phyloP scores from a whole-genome alignment of 2,797 vertebrate species.

The Anisognathus igniventris region DNA sequence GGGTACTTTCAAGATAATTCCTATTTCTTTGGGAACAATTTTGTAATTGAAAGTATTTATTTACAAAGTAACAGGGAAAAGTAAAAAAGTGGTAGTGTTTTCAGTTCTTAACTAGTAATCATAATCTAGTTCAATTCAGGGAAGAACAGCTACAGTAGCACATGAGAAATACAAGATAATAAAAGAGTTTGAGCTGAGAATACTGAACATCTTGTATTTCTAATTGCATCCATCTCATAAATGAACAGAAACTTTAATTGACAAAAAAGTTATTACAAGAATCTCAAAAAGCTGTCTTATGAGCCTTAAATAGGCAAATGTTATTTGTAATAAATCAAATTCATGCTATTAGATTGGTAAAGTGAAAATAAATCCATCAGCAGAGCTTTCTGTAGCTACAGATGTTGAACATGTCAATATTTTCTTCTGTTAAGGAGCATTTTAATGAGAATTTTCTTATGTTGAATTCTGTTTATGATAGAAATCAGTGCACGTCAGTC shows the following conservation, averaged over 20 bases:
- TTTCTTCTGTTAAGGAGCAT: not conserved
- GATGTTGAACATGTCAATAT: not conserved
- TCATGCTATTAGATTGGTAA: not conserved
- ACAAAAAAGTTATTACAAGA: constrained; percentile 5
- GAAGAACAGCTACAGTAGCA: not conserved
- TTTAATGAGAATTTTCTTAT: not conserved
- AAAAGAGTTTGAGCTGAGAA: constrained; percentile 16
- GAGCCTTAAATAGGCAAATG: constrained; percentile 2
- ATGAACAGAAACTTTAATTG: constrained; percentile 45
- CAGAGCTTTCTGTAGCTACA: not conserved
- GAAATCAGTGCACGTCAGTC: not conserved
- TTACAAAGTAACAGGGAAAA: constrained; percentile 53
- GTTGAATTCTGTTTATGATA: not conserved
- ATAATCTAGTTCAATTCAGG: constrained; percentile 52
- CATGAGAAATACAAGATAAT: constrained; percentile 17
- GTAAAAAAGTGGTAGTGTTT: constrained; percentile 35
- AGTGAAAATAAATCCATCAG: not conserved
- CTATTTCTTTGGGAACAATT: constrained; percentile 61
- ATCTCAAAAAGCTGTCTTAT: not conserved
- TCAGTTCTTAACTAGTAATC: constrained; percentile 61
- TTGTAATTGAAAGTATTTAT: constrained; percentile 67
- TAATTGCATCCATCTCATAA: constrained; percentile 42
- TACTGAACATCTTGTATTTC: constrained; percentile 34
- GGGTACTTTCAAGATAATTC: constrained; percentile 50
- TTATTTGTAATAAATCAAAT: constrained; percentile 26